A percentile compares a stretch with the other conserved stretches of the same genome.
Evolutionary conservation across 2,888 invertebrate genomes (phyloP).

Genomic region (Trichopria drosophilae): DNA sequence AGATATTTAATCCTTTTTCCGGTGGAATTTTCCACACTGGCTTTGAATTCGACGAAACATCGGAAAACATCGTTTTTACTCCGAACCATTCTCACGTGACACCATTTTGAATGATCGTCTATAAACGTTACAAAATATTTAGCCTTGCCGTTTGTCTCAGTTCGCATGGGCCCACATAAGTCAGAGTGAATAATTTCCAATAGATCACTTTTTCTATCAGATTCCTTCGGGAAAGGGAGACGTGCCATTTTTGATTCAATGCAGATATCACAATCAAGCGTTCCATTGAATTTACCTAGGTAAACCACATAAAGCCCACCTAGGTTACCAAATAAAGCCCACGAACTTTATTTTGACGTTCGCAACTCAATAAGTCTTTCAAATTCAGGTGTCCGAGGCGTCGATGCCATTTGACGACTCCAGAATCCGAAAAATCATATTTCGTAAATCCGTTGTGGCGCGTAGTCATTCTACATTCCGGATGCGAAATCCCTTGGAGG

Average conservation of each 20-base stretch:
- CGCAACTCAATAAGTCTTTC: no score
- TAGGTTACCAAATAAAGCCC: no score
- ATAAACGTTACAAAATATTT: background rate
- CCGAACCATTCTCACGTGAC: background rate
- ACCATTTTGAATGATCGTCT: background rate
- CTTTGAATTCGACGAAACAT: background rate
- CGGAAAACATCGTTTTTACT: background rate
- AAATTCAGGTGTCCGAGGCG: no score
- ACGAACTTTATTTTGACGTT: no score
- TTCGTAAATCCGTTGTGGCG: no score
- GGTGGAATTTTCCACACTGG: constrained; percentile 4
- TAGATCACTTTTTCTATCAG: background rate
- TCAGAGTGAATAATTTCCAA: background rate
- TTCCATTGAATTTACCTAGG: no score
- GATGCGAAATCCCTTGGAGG: no score
- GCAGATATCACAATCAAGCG: no score
- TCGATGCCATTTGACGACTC: no score
- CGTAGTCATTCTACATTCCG: no score
- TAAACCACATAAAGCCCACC: no score
- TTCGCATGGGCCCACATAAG: constrained; percentile 3
- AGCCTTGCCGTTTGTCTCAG: background rate
- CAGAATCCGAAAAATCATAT: no score
- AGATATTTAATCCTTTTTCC: constrained; percentile 20
- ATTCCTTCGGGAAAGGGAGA: background rate
- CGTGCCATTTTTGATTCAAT: constrained; percentile 2